Base-by-base conservation (phyloP, 2,888 invertebrate genomes). In the Cryptocephalus moraei region DNA sequence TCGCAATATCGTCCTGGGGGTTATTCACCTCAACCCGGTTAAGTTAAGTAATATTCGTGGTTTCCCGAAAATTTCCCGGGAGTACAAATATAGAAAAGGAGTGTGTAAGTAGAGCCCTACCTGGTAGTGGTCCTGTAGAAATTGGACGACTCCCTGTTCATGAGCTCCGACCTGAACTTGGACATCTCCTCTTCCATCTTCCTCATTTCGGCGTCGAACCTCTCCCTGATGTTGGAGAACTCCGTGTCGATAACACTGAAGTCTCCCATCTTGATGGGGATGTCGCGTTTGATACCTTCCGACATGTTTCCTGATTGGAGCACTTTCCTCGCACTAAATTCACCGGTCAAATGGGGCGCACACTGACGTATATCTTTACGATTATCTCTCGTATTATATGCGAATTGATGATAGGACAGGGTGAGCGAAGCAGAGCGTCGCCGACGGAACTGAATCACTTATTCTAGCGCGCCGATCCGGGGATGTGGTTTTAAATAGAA, bases 131-230 rank as follows among this genome's bases (percentile, higher is more conserved):
- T 86, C 75, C 89, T 88, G 75, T 91, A 91, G 77, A 91, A 90
- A 68, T 90, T 88, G 72, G 86, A 86, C 66, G 88, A 86, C 73
- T 93, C 93, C 66, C 90, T 83, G 73, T 90, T 91, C 85, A 92
- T 89, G 56, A 93, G 77, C 71, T 92, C 91, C 58, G 88, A 87
- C 63, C 93, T 81, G 77, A 93, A 93, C 76, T 87, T 86, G 71
- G 86, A 85, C 95, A 95, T 95, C 76, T 95, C 95, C 66, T 94
- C 94, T 77, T 96, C 95, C 91, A 96, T 95, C 76, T 93, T 91
- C 65, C 87, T 81, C 95, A 96, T 95, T 79, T 96, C 95, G 56
- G 87, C 85, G 73, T 95, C 94, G 73, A 94, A 94, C 61, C 91
- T 79, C 72, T 93, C 93, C 66, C 93, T 82, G 71, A 96, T 95